Conservation (phyloP, 2,888 invertebrate species). For the Adela reaumurella region DNA sequence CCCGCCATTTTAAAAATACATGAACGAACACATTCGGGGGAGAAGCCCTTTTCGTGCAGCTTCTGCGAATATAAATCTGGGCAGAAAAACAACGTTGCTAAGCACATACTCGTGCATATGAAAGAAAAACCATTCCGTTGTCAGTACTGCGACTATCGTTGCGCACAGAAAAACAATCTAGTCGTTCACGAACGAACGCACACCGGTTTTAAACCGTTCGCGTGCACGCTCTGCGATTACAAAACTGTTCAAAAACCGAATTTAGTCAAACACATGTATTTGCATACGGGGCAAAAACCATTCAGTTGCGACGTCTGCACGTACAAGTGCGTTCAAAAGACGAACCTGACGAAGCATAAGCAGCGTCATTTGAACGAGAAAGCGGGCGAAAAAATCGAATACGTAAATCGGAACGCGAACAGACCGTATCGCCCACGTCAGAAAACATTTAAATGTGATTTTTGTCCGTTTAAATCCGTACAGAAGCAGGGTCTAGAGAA, state of each 20-base stretch:
- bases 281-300: conserved; percentile 48
- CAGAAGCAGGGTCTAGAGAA: conserved; percentile 47
- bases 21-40: conserved; percentile 45
- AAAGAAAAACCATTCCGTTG: conserved; percentile 49
- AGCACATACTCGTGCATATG: conserved; percentile 51
- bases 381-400: conserved; percentile 26
- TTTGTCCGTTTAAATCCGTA: conserved; percentile 40
- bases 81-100: conserved; percentile 49
- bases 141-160: conserved; percentile 47
- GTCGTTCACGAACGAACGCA: conserved; percentile 50
- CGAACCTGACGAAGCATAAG: conserved; percentile 46
- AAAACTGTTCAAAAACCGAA: conserved; percentile 50
- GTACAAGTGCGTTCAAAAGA: conserved; percentile 48
- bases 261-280: conserved; percentile 49
- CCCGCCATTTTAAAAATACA: conserved; percentile 50
- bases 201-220: conserved; percentile 49
- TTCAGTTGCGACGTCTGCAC: conserved; percentile 47
- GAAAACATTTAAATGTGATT: conserved; percentile 39
- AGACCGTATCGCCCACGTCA: conserved; percentile 42
- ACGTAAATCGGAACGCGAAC: conserved; percentile 20
- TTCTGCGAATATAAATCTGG: conserved; percentile 51
- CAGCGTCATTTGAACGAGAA: conserved; percentile 43
- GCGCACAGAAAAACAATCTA: conserved; percentile 49
- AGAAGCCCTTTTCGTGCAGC: conserved; percentile 44
- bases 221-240: conserved; percentile 46